A percentile compares a stretch with the other conserved stretches of the same genome.
Conservation (phyloP, 1,140 invertebrate species). For the Subanguina moxae region DNA sequence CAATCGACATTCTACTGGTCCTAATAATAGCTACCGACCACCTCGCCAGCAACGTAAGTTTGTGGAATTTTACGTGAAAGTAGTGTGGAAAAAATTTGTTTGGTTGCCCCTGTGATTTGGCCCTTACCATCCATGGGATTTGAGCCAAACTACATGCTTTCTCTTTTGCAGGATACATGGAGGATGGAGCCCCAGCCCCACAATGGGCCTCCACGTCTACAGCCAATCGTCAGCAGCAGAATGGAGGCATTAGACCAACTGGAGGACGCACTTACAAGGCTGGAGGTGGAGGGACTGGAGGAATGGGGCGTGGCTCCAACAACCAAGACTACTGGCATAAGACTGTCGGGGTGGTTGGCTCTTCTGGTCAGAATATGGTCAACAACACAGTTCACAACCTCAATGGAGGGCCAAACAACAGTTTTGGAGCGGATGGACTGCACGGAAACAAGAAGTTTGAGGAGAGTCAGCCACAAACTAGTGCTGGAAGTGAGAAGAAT, state of each 20-base stretch:
- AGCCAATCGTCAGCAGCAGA: not conserved
- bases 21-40: too few relatives aligned
- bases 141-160: too few relatives aligned
- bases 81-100: too few relatives aligned
- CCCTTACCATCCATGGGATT: too few relatives aligned
- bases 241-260: slow-evolving; percentile 2
- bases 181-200: not conserved
- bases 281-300: slow-evolving; percentile 2
- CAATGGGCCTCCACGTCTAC: not conserved
- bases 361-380: too few relatives aligned
- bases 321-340: slow-evolving; percentile 10
- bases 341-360: not conserved
- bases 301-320: not conserved
- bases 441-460: not conserved
- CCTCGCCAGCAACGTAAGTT: too few relatives aligned
- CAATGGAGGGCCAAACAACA: not conserved
- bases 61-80: too few relatives aligned
- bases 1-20: too few relatives aligned
- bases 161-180: too few relatives aligned
- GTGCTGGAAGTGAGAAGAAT: not conserved
- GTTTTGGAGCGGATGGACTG: not conserved
- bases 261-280: slow-evolving; percentile 3
- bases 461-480: slow-evolving; percentile 5
- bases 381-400: not conserved
- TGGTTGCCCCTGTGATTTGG: too few relatives aligned